Conservation (phyloP, 92 coral and sea anemone species). For the Heteractis magnifica region DNA sequence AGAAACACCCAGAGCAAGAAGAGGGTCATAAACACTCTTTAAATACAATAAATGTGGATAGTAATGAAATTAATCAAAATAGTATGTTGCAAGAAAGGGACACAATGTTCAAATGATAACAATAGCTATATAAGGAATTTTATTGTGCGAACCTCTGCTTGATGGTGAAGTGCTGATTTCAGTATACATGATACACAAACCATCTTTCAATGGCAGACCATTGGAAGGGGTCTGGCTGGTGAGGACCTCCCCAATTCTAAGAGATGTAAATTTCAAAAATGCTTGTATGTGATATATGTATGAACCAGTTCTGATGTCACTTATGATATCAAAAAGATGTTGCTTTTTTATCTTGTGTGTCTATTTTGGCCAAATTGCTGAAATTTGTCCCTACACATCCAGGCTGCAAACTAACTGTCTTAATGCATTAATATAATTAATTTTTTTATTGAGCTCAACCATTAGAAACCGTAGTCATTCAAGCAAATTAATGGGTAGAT, state of each 20-base stretch:
- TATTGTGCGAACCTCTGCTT: not conserved
- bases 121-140: not conserved
- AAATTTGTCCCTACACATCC: no score
- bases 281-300: not conserved
- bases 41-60: not conserved
- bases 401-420: no score
- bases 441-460: no score
- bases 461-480: no score
- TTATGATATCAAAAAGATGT: not conserved
- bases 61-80: not conserved
- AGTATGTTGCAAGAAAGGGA: not conserved
- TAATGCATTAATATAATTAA: no score
- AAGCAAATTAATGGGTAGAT: no score
- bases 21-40: not conserved
- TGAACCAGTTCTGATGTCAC: not conserved
- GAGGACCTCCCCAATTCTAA: not conserved
- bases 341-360: not conserved
- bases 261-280: not conserved
- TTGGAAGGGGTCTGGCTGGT: not conserved
- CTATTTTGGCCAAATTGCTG: no score
- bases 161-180: not conserved
- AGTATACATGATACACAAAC: not conserved
- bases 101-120: not conserved
- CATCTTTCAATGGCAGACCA: not conserved
- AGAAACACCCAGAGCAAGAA: not conserved